Base-by-base conservation (phyloP, 2,888 invertebrate species). In the Panzeria rudis region DNA sequence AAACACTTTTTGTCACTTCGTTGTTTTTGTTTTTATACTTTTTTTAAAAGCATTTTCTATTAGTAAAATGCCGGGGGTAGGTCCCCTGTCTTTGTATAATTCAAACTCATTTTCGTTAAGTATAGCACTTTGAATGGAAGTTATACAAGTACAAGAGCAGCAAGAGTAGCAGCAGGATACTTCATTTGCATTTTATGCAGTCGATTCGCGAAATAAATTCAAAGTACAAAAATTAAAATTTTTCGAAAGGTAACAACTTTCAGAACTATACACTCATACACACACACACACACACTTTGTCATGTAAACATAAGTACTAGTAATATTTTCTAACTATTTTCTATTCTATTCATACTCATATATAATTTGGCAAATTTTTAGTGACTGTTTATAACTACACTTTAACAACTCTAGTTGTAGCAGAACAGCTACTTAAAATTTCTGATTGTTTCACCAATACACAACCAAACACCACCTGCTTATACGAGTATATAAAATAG, bases 281-380 rank as follows among this genome's bases (percentile, higher is more conserved):
- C 41, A 44, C 23, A 35, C 17, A 35, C 72, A 23, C 7, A 44
- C 41, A 29, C 23, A 20, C n/a, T n/a, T n/a, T n/a, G 7, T 20
- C 29, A 17, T 11, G 25, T 15, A 44, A 25, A 15, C 3, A 41
- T 20, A 32, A 11, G 7, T 23, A 50, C 11, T 5, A 6, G 38
- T 32, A 25, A 71, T 56, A 35, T 25, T 72, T 64, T 64, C 44
- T 44, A 35, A 62, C 68, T 35, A 3, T 76, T 38, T 68, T 41
- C 66, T 44, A 44, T 68, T 64, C 64, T 50, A 61, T 66, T 71
- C 71, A 80, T 8, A 8, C 50, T 9, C 7, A 17, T 11, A 61
- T 72, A 72, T 76, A 84, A 84, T 84, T 84, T 76, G 71, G 59
- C 44, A 84, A 84, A 72, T 72, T 84, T 84, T 76, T 61, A 71